Evolutionary conservation across 2,113 vertebrate species (phyloP), one percentile per base, ranked within the genome.

Genomic region (Pelobates fuscus): DNA sequence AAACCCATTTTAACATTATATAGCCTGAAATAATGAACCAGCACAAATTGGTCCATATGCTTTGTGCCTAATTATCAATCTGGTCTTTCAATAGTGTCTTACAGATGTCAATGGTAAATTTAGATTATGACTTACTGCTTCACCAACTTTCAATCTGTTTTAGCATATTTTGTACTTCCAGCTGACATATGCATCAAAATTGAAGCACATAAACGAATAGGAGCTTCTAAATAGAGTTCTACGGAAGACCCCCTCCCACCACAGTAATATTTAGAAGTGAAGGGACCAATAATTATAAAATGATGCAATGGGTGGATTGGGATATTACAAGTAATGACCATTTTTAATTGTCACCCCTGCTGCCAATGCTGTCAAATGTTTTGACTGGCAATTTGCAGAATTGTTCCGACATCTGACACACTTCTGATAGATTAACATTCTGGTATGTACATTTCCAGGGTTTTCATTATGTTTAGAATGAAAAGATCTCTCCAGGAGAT

Each of bases 31-130:
- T 75, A 67, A 66, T 66, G 71, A 75, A 66, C 52, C 41, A 25
- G 30, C 26, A 58, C 71, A 75, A 75, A 75, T 44, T 46, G 54
- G 23, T 75, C 72, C 72, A 75, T 67, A 75, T 75, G 72, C 54
- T 75, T 54, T 60, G 32, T 67, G 49, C 25, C 37, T 67, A 59
- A 75, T 75, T 67, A 75, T 67, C 72, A 75, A 67, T 75, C 63
- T 67, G 72, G 17, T 18, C 63, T 46, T 32, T 67, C 37, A 59
- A 30, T 75, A 63, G 26, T 67, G 54, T 58, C 54, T 75, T 54
- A 62, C 72, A 75, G 72, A 67, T 67, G 72, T 75, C 63, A 67
- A n/a, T 75, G 72, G 72, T 59, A 67, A 75, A 75, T 75, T 57
- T 67, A 49, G 52, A 59, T 67, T 75, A 75, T 67, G 41, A 57